Evolutionary conservation across 2,113 vertebrate species (phyloP).

Genomic region (Pterophyllum scalare): DNA sequence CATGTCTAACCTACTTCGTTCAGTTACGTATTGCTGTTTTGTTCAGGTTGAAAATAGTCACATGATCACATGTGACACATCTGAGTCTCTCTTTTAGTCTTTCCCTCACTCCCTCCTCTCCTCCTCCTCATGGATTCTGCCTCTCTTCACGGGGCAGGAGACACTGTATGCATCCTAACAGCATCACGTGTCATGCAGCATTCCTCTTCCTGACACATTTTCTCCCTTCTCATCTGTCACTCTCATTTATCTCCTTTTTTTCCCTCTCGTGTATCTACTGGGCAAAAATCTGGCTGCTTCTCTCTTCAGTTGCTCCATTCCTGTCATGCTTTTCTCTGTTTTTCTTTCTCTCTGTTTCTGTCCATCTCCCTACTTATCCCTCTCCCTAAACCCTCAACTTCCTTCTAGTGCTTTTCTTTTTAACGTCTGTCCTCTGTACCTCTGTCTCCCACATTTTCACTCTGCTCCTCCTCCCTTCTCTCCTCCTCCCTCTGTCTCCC

Average conservation of each 20-base stretch:
- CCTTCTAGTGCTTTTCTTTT: background rate
- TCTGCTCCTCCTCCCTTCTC: conserved; percentile 21
- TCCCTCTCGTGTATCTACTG: conserved; percentile 6
- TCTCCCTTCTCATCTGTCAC: conserved; percentile 46
- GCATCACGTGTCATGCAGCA: conserved; percentile 32
- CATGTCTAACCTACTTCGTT: too few relatives aligned
- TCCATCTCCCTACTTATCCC: background rate
- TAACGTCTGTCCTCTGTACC: background rate
- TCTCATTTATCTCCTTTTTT: background rate
- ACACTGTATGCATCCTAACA: conserved; percentile 37
- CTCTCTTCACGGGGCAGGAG: conserved; percentile 27
- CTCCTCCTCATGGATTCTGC: background rate
- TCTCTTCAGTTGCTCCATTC: conserved; percentile 22
- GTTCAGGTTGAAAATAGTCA: conserved; percentile 30
- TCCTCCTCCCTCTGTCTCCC: conserved; percentile 58
- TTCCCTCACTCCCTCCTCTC: background rate
- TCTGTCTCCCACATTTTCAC: conserved; percentile 2
- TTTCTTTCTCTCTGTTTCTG: background rate
- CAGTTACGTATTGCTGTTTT: too few relatives aligned
- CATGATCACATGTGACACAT: conserved; percentile 55
- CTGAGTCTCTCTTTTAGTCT: conserved; percentile 18
- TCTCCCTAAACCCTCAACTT: background rate
- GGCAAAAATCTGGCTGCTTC: conserved; percentile 24
- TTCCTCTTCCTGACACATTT: conserved; percentile 50
- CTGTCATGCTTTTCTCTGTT: background rate